Evolutionary conservation across 2,797 vertebrate species (phyloP).

Genomic region (Sus cebifrons): DNA sequence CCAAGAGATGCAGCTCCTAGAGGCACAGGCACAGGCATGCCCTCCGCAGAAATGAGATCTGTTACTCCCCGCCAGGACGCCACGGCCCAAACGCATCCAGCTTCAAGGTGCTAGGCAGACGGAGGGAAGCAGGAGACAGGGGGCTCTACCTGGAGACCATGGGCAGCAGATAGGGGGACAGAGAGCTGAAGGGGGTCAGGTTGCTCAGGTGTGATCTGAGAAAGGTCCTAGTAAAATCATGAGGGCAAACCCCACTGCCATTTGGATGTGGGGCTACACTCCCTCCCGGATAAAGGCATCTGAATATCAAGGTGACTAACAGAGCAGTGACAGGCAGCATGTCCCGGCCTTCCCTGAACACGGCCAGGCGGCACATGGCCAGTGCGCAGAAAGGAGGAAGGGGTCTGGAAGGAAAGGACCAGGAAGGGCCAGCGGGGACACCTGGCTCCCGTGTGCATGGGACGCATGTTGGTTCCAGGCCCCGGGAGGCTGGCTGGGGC

Average conservation of each 20-base stretch:
- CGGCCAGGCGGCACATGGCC: accelerated
- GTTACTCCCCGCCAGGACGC: background rate
- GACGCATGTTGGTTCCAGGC: slow-evolving; percentile 59
- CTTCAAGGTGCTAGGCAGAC: background rate
- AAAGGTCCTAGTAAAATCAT: background rate
- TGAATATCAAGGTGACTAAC: background rate
- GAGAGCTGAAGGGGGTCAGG: background rate
- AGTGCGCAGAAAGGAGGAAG: background rate
- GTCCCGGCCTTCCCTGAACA: accelerated
- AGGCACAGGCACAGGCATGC: background rate
- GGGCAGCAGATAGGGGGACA: background rate
- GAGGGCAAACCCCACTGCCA: background rate
- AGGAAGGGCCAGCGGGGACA: background rate
- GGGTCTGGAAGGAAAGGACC: background rate
- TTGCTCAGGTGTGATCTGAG: background rate
- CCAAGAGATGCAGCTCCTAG: background rate
- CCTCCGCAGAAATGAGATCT: background rate
- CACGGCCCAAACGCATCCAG: background rate
- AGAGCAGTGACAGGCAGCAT: background rate
- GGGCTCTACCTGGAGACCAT: background rate
- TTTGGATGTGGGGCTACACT: background rate
- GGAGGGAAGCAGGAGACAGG: accelerated
- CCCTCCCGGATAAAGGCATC: background rate
- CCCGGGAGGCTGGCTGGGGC: background rate
- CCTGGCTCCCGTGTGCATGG: slow-evolving; percentile 35